Conservation (phyloP, 2,888 invertebrate genomes). For the Hydraecia micacea region DNA sequence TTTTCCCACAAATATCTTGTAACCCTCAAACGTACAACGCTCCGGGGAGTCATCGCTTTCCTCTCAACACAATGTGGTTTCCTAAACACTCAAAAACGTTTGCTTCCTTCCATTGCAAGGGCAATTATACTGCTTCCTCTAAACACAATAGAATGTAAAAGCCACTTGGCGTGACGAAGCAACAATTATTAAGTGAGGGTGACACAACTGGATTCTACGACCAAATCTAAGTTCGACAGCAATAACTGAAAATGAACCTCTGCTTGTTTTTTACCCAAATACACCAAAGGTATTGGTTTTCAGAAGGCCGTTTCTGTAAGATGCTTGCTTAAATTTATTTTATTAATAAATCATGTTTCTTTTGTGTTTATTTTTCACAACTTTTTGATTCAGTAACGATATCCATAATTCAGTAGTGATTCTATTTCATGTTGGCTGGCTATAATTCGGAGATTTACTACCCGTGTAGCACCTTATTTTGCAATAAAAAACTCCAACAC, state of each 20-base stretch:
- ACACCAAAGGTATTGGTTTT: neutral
- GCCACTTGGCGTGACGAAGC: conserved; percentile 76
- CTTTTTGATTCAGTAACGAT: conserved; percentile 6
- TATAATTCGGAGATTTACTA: conserved; percentile 32
- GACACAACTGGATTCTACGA: conserved; percentile 64
- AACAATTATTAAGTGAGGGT: conserved; percentile 73
- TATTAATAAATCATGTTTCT: conserved; percentile 2
- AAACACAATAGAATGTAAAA: conserved; percentile 85
- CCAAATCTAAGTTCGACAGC: conserved; percentile 34
- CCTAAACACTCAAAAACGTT: conserved; percentile 79
- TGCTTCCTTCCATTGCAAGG: conserved; percentile 82
- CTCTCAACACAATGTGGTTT: conserved; percentile 71
- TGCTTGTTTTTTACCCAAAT: conserved; percentile 1
- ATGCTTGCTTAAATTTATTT: neutral
- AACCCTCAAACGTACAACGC: conserved; percentile 33
- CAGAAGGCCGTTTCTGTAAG: neutral
- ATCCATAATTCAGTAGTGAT: conserved; percentile 15
- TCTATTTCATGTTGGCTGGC: conserved; percentile 31
- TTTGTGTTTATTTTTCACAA: conserved; percentile 10
- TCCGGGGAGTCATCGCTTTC: conserved; percentile 52
- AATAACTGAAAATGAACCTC: conserved; percentile 2
- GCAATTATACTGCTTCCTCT: conserved; percentile 86
- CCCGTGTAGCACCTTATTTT: conserved; percentile 27
- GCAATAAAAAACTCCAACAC: conserved; percentile 22
- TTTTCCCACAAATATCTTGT: conserved; percentile 28